phyloP scores from a whole-genome alignment of 1,140 invertebrate species.

The Heliconius himera region DNA sequence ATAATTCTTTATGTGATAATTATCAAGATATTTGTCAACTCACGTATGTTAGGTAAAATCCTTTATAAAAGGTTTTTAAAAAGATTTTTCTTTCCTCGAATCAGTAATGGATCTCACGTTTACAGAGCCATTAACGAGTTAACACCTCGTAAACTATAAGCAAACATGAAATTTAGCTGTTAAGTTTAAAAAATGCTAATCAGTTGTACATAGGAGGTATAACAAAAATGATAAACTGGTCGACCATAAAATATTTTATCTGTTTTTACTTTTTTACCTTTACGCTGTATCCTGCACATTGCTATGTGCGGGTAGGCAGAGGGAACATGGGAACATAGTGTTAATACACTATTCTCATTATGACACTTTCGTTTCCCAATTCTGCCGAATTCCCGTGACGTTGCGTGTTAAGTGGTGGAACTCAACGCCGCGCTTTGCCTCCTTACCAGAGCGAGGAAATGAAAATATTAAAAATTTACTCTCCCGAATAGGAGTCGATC shows the following conservation, averaged over 20 bases:
- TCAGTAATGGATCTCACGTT: conserved; percentile 1
- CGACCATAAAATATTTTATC: background rate
- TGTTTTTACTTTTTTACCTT: too few relatives aligned
- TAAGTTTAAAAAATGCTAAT: background rate
- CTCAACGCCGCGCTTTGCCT: too few relatives aligned
- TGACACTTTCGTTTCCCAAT: too few relatives aligned
- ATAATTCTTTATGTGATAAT: background rate
- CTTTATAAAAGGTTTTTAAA: background rate
- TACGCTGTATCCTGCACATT: too few relatives aligned
- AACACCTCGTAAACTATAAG: conserved; percentile 7
- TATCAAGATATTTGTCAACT: background rate
- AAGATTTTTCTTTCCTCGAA: background rate
- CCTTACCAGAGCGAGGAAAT: too few relatives aligned
- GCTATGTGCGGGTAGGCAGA: too few relatives aligned
- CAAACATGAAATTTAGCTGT: background rate
- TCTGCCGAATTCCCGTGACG: too few relatives aligned
- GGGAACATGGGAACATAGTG: too few relatives aligned
- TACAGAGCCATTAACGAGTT: conserved; percentile 7
- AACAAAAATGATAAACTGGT: background rate
- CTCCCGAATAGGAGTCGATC: too few relatives aligned
- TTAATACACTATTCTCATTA: too few relatives aligned
- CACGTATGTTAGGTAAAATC: background rate
- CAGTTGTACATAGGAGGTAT: background rate
- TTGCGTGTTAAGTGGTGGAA: too few relatives aligned
- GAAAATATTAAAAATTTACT: too few relatives aligned